phyloP scores from a whole-genome alignment of 2,113 vertebrate species.

The Crypturellus undulatus region DNA sequence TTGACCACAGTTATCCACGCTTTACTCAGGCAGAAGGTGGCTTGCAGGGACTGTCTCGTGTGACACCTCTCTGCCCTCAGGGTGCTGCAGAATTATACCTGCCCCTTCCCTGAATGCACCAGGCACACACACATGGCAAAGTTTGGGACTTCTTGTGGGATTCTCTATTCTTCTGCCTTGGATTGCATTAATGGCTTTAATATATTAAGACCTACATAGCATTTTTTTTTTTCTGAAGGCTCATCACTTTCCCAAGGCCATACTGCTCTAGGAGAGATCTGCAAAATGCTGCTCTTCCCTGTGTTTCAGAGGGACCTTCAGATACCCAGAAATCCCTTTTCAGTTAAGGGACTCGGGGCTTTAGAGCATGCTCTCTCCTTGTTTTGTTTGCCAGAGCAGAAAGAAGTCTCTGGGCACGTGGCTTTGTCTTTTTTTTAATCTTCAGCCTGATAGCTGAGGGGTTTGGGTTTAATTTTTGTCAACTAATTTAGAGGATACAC shows the following conservation, averaged over 20 bases:
- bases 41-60: background rate
- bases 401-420: background rate
- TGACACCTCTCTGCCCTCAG: background rate
- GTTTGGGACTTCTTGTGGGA: background rate
- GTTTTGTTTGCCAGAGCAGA: background rate
- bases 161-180: background rate
- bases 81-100: background rate
- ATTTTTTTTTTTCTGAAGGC: background rate
- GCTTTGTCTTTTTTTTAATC: background rate
- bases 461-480: background rate
- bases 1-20: rapidly evolving
- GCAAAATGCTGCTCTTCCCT: background rate
- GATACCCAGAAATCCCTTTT: background rate
- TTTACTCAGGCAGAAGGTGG: background rate
- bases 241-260: background rate
- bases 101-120: rapidly evolving
- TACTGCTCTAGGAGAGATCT: background rate
- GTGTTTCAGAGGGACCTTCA: background rate
- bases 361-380: background rate
- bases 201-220: background rate
- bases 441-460: background rate
- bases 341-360: background rate
- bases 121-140: no score
- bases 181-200: background rate
- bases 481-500: background rate